Evolutionary conservation across 92 coral and sea anemone genomes (phyloP), one percentile per base, ranked within the genome.

Genomic region (Parazoanthus darwini): DNA sequence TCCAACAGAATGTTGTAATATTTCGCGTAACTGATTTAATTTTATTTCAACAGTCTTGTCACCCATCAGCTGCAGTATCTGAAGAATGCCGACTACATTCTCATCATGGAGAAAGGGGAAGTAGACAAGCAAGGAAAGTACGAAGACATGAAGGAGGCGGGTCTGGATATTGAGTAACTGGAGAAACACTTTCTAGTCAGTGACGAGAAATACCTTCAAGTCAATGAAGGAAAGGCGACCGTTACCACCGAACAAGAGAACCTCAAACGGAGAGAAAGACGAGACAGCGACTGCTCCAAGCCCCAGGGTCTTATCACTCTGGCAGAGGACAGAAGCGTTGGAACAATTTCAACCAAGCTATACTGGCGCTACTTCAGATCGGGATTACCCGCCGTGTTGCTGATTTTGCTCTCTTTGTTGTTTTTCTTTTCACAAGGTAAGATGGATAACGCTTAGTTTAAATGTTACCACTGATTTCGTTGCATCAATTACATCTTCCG

Each of bases 311-410:
- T 94, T 71, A 70, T 91, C 58, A 77, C 97, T 66, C 71, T 90
- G 26, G 86, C 87, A 6, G 98, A 95, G 90, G 98, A 95, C 66
- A 89, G 98, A 43, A 90, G 86, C 22, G 98, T 95, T 9, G 98
- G 98, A 4, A 95, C 98, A 74, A 95, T 95, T 82, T 93, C 98
- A 2, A 67, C 96, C 8, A 71, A 79, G 42, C 91, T 95, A 39
- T 95, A 95, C 88, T 95, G 96, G 98, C 86, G 89, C 78, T 95
- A 95, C 88, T 95, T 95, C 82, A 89, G 93, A 79, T 93, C 98
- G 71, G 98, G 98, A 44, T 72, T 95, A 54, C 94, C 93, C 71
- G 98, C 91, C 46, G 74, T 91, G 29, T 89, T 95, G 36, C 80
- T 95, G 20, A 66, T 95, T 75, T 85, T 92, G 5, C 91, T 95